These are phyloP conservation scores for Ecdyonurus torrentis DNA, from an alignment of 2,888 invertebrate species.

Conservation along the genomic window DNA sequence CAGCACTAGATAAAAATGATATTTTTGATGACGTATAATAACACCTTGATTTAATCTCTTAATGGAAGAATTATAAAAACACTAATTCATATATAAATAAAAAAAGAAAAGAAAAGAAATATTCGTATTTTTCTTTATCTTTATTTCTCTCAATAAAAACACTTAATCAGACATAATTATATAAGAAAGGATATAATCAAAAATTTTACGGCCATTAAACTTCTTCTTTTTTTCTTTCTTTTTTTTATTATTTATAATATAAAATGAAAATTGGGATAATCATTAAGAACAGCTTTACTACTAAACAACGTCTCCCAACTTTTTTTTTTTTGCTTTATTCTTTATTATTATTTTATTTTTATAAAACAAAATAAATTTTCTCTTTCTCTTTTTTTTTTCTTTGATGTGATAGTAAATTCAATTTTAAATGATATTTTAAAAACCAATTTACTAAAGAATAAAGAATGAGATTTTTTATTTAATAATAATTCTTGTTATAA, in stretches of 20 bases:
- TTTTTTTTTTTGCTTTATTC: too few relatives aligned
- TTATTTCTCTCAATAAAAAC: background rate
- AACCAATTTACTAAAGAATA: background rate
- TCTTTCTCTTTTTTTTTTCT: background rate
- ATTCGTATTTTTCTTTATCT: background rate
- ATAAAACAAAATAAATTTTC: background rate
- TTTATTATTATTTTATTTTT: too few relatives aligned
- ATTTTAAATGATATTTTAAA: constrained; percentile 1
- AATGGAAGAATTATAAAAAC: background rate
- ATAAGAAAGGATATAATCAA: background rate
- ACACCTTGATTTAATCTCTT: background rate
- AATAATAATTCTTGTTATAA: background rate
- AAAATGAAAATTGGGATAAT: background rate
- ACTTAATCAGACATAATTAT: background rate
- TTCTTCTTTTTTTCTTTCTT: too few relatives aligned
- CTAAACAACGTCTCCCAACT: background rate
- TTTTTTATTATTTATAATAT: too few relatives aligned
- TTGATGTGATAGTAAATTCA: background rate
- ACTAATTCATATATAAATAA: too few relatives aligned
- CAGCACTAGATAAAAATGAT: too few relatives aligned
- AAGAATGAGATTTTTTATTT: background rate
- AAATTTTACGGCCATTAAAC: background rate
- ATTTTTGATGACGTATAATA: background rate
- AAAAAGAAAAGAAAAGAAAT: too few relatives aligned
- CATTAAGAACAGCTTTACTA: background rate